Conservation (phyloP, 2,888 invertebrate species). For the Sesamia inferens region DNA sequence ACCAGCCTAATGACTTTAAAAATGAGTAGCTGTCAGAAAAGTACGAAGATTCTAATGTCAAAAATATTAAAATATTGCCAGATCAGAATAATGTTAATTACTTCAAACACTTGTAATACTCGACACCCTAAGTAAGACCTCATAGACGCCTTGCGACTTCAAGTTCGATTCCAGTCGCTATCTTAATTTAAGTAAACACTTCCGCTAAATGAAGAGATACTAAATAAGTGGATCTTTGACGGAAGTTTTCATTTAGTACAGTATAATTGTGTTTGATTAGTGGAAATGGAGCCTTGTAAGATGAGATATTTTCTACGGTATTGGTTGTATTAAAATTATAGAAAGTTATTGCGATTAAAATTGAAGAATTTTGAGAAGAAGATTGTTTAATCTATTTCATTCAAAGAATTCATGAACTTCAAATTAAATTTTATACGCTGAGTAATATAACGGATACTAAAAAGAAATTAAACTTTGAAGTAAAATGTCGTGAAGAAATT, state of each 20-base stretch:
- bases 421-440: not conserved
- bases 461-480: not conserved
- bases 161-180: conserved; percentile 73
- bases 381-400: not conserved
- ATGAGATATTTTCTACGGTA: conserved; percentile 40
- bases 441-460: not conserved
- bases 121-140: conserved; percentile 69
- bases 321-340: conserved; percentile 1
- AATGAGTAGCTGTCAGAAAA: not conserved
- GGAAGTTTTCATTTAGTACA: conserved; percentile 75
- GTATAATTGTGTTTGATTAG: conserved; percentile 80
- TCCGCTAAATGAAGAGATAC: conserved; percentile 81
- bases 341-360: not conserved
- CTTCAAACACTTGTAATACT: conserved; percentile 38
- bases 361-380: not conserved
- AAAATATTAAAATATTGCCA: not conserved
- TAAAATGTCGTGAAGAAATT: not conserved
- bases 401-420: no score
- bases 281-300: conserved; percentile 65
- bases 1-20: not conserved
- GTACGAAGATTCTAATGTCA: not conserved
- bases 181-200: conserved; percentile 88
- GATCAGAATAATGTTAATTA: conserved; percentile 20
- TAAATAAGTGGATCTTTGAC: conserved; percentile 77
- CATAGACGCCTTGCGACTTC: conserved; percentile 46